These are phyloP conservation scores for Forbesichthys agassizii DNA, from an alignment of 2,113 vertebrate species.

Conservation along the genomic window DNA sequence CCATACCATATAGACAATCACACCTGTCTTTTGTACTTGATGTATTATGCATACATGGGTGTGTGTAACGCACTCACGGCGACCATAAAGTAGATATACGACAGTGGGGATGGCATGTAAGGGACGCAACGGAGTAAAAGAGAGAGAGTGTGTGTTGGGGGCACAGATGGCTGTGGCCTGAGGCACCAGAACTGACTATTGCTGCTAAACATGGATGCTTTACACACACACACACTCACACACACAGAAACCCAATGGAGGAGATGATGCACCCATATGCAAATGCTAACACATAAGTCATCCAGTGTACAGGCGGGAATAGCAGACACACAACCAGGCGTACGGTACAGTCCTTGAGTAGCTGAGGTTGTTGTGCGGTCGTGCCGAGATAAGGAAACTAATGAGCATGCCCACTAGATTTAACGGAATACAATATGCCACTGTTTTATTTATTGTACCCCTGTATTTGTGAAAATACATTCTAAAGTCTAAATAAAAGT, in stretches of 20 bases:
- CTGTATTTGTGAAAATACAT: too few species aligned
- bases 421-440: too few species aligned
- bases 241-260: background rate
- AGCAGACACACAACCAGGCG: background rate
- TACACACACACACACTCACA: background rate
- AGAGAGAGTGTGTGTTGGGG: slow-evolving; percentile 24
- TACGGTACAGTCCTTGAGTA: too few species aligned
- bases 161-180: slow-evolving; percentile 73
- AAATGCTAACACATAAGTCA: background rate
- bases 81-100: slow-evolving; percentile 72
- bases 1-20: slow-evolving; percentile 36
- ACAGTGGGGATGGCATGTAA: slow-evolving; percentile 31
- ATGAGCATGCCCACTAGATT: too few species aligned
- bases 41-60: slow-evolving; percentile 72
- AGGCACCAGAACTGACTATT: slow-evolving; percentile 56
- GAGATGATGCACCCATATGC: background rate
- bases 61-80: slow-evolving; percentile 61
- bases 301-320: background rate
- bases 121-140: slow-evolving; percentile 18
- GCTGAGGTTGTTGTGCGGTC: too few species aligned
- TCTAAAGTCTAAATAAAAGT: too few species aligned
- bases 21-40: slow-evolving; percentile 56
- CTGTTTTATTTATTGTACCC: too few species aligned
- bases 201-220: slow-evolving; percentile 45
- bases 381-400: too few species aligned